phyloP scores from a whole-genome alignment of 1,140 invertebrate species.

The Hypsibius dujardini region DNA sequence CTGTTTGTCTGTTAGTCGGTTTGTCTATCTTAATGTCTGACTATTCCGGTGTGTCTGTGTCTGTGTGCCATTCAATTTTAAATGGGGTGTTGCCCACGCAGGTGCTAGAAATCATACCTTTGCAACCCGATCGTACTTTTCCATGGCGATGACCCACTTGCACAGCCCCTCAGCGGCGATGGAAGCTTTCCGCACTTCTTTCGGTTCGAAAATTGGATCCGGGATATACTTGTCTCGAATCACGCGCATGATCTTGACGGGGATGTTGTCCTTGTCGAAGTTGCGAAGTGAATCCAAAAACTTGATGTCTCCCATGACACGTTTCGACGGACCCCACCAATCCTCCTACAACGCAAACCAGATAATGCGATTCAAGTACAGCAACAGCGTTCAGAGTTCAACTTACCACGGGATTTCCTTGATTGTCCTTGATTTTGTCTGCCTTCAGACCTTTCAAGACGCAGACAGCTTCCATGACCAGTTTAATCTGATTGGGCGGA shows the following conservation, averaged over 20 bases:
- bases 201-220: slow-evolving; percentile 67
- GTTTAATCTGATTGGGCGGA: slow-evolving; percentile 70
- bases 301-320: slow-evolving; percentile 66
- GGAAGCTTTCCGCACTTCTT: slow-evolving; percentile 70
- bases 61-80: too few relatives aligned
- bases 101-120: slow-evolving; percentile 41
- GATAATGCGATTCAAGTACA: too few relatives aligned
- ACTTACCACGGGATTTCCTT: slow-evolving; percentile 35
- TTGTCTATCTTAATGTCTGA: too few relatives aligned
- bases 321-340: slow-evolving; percentile 80
- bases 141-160: slow-evolving; percentile 82
- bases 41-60: too few relatives aligned
- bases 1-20: too few relatives aligned
- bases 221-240: slow-evolving; percentile 66
- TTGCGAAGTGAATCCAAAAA: slow-evolving; percentile 64
- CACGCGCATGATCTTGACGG: slow-evolving; percentile 54
- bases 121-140: slow-evolving; percentile 70
- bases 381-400: too few relatives aligned
- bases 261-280: slow-evolving; percentile 81
- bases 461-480: slow-evolving; percentile 87
- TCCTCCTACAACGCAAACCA: slow-evolving; percentile 38
- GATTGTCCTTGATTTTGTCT: slow-evolving; percentile 54
- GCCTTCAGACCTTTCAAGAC: slow-evolving; percentile 70
- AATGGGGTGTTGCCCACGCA: neutral
- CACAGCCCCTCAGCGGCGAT: slow-evolving; percentile 68